Evolutionary conservation across 2,113 vertebrate species (phyloP).

Genomic region (Phocoena phocoena): DNA sequence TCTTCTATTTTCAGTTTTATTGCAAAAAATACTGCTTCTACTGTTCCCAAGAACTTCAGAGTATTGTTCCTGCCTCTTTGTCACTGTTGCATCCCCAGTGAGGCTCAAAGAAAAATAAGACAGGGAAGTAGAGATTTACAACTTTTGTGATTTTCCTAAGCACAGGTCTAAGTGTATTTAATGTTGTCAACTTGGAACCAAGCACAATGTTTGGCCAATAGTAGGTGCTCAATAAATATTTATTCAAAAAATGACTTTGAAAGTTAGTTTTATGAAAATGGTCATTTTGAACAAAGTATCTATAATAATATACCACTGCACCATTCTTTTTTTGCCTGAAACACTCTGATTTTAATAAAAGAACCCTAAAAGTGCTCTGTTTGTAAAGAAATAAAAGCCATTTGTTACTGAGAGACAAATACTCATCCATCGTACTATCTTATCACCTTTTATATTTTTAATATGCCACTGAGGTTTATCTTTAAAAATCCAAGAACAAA

Average conservation of each 20-base stretch:
- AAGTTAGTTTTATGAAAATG: background rate
- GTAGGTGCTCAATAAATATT: background rate
- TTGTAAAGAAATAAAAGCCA: background rate
- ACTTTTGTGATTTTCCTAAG: background rate
- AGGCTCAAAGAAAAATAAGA: background rate
- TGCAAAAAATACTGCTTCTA: background rate
- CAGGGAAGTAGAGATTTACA: background rate
- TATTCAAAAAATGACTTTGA: background rate
- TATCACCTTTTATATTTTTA: constrained; percentile 41
- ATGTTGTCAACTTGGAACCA: background rate
- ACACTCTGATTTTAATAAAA: background rate
- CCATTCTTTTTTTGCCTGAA: background rate
- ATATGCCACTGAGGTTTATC: background rate
- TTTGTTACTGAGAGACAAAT: constrained; percentile 21
- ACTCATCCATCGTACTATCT: background rate
- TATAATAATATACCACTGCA: background rate
- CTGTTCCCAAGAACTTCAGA: background rate
- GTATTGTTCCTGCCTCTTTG: background rate
- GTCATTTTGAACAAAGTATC: background rate
- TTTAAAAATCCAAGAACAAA: constrained; percentile 41
- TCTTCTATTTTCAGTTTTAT: background rate
- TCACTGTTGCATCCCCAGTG: background rate
- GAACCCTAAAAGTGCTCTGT: background rate
- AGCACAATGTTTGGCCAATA: background rate
- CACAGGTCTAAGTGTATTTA: background rate